A percentile compares a stretch with the other conserved stretches of the same genome.
Evolutionary conservation across 1,140 invertebrate species (phyloP).

Genomic region (Ceratosolen solmsi): DNA sequence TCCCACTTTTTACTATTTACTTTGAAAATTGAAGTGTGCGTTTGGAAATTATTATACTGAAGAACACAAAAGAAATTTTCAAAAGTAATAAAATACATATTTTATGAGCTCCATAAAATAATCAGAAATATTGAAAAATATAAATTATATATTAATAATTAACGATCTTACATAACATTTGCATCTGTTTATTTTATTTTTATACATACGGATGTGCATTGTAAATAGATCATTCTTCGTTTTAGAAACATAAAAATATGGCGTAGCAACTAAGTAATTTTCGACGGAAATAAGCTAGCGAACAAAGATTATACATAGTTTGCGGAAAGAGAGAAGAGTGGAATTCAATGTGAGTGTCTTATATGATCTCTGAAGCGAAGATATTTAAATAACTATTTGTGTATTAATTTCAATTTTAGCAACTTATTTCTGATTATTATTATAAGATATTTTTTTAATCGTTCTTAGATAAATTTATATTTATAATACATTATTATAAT

Average conservation of each 20-base stretch:
- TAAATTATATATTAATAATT: neutral
- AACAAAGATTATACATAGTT: constrained; percentile 19
- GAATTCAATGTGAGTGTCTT: constrained; percentile 12
- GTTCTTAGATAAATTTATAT: neutral
- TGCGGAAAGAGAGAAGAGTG: constrained; percentile 11
- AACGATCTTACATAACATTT: neutral
- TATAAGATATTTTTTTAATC: neutral
- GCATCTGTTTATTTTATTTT: neutral
- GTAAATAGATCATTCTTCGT: neutral
- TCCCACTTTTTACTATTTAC: no score
- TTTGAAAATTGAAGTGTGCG: neutral
- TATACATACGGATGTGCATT: no score
- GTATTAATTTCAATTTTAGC: neutral
- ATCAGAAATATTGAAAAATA: neutral
- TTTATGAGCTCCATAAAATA: constrained; percentile 15
- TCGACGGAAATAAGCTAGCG: constrained; percentile 17
- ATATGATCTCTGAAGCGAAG: no score
- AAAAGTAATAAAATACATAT: neutral
- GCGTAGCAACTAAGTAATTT: neutral
- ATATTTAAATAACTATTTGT: no score
- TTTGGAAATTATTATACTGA: neutral
- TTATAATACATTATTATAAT: neutral
- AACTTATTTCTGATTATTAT: neutral
- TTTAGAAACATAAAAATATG: constrained; percentile 24
- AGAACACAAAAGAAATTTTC: neutral